phyloP scores from a whole-genome alignment of 2,888 invertebrate genomes.

The Hirtodrosophila confusa region DNA sequence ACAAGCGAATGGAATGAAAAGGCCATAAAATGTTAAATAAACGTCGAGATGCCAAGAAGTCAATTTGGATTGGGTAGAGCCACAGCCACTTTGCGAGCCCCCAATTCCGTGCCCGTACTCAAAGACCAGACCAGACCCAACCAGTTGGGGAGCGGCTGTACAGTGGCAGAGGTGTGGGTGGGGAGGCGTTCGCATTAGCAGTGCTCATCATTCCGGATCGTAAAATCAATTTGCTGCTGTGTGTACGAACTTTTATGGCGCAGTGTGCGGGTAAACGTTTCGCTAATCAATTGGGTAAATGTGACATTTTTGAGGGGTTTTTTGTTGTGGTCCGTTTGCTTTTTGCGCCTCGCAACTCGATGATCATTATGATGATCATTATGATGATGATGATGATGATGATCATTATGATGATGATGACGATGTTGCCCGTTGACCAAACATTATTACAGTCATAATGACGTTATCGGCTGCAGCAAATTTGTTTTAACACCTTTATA shows the following conservation, averaged over 20 bases:
- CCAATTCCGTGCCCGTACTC: conserved; percentile 7
- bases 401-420: conserved; percentile 8
- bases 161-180: background rate
- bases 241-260: conserved; percentile 61
- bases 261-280: conserved; percentile 49
- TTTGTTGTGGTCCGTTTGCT: conserved; percentile 34
- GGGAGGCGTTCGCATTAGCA: conserved; percentile 30
- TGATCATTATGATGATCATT: conserved; percentile 3
- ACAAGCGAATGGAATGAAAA: conserved; percentile 37
- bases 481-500: conserved; percentile 36
- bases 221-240: conserved; percentile 69
- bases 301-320: conserved; percentile 57
- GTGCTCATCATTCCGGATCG: conserved; percentile 44
- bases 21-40: conserved; percentile 44
- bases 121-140: conserved; percentile 24
- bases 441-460: background rate
- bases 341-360: conserved; percentile 38
- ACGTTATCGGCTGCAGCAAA: conserved; percentile 15
- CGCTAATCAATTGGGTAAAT: conserved; percentile 71
- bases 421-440: background rate
- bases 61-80: conserved; percentile 22
- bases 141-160: conserved; percentile 22
- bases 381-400: conserved; percentile 9
- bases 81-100: conserved; percentile 1
- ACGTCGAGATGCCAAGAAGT: conserved; percentile 29